Evolutionary conservation across 2,888 invertebrate genomes (phyloP), one percentile per base, ranked within the genome.

Genomic region (Galerucella pusilla): DNA sequence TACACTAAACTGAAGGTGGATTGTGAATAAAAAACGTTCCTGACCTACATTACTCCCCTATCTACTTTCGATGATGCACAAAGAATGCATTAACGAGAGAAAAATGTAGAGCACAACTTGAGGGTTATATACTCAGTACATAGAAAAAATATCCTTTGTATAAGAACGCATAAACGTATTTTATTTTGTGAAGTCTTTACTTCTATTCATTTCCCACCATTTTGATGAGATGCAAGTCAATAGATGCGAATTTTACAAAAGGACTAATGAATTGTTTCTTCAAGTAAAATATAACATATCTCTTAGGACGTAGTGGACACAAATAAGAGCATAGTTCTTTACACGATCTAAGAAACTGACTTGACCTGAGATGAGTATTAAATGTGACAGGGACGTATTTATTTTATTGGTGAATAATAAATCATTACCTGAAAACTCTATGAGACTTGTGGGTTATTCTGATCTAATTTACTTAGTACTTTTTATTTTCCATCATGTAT

Each of bases 1-100:
- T 12, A 59, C 16, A 54, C 35, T 35, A 28, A 68, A 28, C 59
- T 57, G 16, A 57, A 54, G 68, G 42, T 68, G 54, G 12, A 68
- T 60, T 61, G 35, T 52, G 49, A 67, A 63, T 49, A 69, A 69
- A 59, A 64, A 71, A 28, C 16, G 64, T 64, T 73, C 78, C 78
- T 80, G 80, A 80, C 80, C 80, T 79, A 80, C 75, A 77, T 80
- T 75, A 69, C 74, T 77, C 78, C 78, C 78, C 72, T 76, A 73
- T 68, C 42, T 74, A 72, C 74, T 67, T 71, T 77, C 77, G 57
- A 75, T 77, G 73, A 74, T 77, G 76, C 75, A 78, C 75, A 76
- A 68, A 77, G 77, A 73, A 64, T 70, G 71, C 71, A 71, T 65
- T 45, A 64, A 42, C 64, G 35, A 42, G 46, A 65, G 64, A 28